phyloP scores from a whole-genome alignment of 2,797 vertebrate genomes.

The Coregonus ussuriensis region DNA sequence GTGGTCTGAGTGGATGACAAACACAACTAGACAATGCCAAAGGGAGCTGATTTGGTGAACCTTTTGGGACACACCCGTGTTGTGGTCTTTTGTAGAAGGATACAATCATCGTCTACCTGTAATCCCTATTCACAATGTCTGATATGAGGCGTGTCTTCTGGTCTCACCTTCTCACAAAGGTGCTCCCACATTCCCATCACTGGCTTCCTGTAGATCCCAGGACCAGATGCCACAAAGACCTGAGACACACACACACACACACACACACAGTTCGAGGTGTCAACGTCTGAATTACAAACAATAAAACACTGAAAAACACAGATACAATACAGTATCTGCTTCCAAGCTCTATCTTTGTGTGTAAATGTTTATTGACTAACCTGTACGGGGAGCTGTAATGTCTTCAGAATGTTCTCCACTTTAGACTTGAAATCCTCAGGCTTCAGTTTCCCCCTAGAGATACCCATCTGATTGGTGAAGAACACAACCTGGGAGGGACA shows the following conservation, averaged over 20 bases:
- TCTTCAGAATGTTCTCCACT: constrained; percentile 82
- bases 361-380: constrained; percentile 43
- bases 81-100: not conserved
- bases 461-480: constrained; percentile 91
- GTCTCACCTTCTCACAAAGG: constrained; percentile 79
- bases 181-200: constrained; percentile 88
- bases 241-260: constrained; percentile 51
- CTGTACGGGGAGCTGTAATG: constrained; percentile 83
- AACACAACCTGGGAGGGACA: constrained; percentile 79
- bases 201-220: constrained; percentile 86
- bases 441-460: constrained; percentile 81
- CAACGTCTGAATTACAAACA: not conserved
- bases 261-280: not conserved
- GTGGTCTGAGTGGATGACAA: no score
- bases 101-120: not conserved
- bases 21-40: no score
- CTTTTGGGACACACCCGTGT: no score
- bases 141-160: not conserved
- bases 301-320: constrained; percentile 36
- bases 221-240: constrained; percentile 84
- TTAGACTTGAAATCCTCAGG: constrained; percentile 88
- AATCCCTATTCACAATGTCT: not conserved
- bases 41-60: no score
- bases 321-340: not conserved
- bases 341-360: not conserved